Base-by-base conservation (phyloP, 2,888 invertebrate genomes). In the Drosophila greeni region DNA sequence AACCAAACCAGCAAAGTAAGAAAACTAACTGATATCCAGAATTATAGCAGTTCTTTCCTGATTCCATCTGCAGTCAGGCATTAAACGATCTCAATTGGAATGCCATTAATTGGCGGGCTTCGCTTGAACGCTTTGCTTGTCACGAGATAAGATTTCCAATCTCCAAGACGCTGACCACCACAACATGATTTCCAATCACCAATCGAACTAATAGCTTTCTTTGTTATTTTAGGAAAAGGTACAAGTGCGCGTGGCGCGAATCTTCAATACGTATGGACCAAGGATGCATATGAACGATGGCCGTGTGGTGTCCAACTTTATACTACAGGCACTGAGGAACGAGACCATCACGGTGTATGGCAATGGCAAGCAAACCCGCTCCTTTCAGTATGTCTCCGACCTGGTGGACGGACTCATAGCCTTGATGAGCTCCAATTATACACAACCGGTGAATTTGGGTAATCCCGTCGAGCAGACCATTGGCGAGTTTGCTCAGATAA, bases 241-340 rank as follows among this genome's bases (percentile, higher is more conserved):
- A 26, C 92, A 95, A 43, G 97, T 99, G 1, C 91, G 99, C 53
- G 98, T 99, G 9, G 99, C 99, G 2, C 91, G 99, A 72, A 99
- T 99, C 79, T 99, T 99, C 89, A 99, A 99, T 88, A 99, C 99
- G 0, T 99, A 97, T 86, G 99, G 99, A 0, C 99, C 99, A 1
- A 90, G 99, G 78, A 99, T 99, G 99, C 98, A 98, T 86, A 97
- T 97, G 92, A 97, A 98, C 72, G 99, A 99, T 88, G 99, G 99
- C 1, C 91, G 99, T 37, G 86, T 99, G 1, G 99, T 99, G 1
- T 98, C 98, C 14, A 99, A 99, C 90, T 99, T 99, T 85, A 96
- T 99, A 73, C 92, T 99, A 74, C 99, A 99, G 90, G 97, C 98
- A 0, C 89, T 99, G 60, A 95, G 97, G 86, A 96, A 97, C 87